A percentile compares a stretch with the other conserved stretches of the same genome.
phyloP scores from a whole-genome alignment of 2,113 vertebrate genomes.

The Narcine bancroftii region DNA sequence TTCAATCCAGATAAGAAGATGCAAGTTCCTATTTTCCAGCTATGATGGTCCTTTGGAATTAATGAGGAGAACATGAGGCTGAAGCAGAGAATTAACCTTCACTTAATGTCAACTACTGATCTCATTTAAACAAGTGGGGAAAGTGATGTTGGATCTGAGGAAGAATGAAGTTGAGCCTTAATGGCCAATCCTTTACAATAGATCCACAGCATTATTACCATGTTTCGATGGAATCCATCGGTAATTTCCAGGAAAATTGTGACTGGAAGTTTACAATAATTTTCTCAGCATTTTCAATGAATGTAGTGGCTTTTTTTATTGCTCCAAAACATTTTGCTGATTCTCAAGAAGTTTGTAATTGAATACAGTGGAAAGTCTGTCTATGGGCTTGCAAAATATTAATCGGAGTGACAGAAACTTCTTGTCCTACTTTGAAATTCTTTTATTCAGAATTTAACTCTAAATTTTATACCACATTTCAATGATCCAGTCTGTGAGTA shows the following conservation, averaged over 20 bases:
- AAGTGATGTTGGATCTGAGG: background rate
- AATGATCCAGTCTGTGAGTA: background rate
- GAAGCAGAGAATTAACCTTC: background rate
- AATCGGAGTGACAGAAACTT: background rate
- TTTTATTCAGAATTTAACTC: background rate
- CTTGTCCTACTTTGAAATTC: background rate
- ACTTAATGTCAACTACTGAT: background rate
- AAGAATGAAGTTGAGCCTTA: background rate
- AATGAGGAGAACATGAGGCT: background rate
- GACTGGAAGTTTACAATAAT: background rate
- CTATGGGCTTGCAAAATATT: background rate
- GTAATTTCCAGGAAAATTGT: background rate
- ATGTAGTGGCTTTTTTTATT: background rate
- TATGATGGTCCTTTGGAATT: background rate
- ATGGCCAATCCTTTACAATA: background rate
- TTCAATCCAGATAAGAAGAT: background rate
- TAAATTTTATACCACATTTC: background rate
- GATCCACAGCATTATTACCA: background rate
- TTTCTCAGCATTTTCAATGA: background rate
- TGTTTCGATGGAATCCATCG: background rate
- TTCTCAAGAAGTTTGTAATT: background rate
- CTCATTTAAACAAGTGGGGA: background rate
- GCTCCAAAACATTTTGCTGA: background rate
- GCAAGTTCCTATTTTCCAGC: background rate
- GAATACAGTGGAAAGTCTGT: background rate